These are phyloP conservation scores for Ips typographus DNA, from an alignment of 1,140 invertebrate species.

Conservation along the genomic window DNA sequence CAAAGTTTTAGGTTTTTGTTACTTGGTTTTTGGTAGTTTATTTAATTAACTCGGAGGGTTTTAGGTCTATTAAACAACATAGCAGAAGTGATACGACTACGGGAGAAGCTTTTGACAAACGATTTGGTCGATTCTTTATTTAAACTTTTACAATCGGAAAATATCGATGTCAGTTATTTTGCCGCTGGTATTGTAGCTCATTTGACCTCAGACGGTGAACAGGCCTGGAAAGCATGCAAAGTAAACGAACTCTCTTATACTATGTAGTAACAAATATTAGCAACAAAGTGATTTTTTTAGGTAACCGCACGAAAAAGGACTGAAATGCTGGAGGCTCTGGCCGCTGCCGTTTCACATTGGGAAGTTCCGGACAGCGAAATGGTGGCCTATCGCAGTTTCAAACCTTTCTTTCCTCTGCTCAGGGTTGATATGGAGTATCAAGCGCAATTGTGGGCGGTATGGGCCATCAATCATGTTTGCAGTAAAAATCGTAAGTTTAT, in stretches of 20 bases:
- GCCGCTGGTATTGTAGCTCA: constrained; percentile 81
- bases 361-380: constrained; percentile 74
- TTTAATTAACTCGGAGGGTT: neutral
- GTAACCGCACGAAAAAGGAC: constrained; percentile 47
- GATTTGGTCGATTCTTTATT: constrained; percentile 64
- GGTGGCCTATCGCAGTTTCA: constrained; percentile 83
- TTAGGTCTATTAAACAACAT: constrained; percentile 73
- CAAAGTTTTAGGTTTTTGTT: constrained; percentile 65
- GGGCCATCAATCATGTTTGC: constrained; percentile 83
- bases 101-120: constrained; percentile 64
- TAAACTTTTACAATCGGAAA: constrained; percentile 62
- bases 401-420: constrained; percentile 74
- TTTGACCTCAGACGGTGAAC: constrained; percentile 64
- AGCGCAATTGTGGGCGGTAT: constrained; percentile 80
- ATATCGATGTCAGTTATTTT: constrained; percentile 83
- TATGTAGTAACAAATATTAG: neutral
- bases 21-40: neutral
- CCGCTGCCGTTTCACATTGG: constrained; percentile 67
- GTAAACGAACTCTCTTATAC: neutral
- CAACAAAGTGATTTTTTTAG: constrained; percentile 1
- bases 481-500: constrained; percentile 70
- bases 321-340: constrained; percentile 61
- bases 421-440: constrained; percentile 61
- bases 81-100: constrained; percentile 65
- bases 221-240: constrained; percentile 55